phyloP scores from a whole-genome alignment of 2,888 invertebrate species.

The Aplocera efformata region DNA sequence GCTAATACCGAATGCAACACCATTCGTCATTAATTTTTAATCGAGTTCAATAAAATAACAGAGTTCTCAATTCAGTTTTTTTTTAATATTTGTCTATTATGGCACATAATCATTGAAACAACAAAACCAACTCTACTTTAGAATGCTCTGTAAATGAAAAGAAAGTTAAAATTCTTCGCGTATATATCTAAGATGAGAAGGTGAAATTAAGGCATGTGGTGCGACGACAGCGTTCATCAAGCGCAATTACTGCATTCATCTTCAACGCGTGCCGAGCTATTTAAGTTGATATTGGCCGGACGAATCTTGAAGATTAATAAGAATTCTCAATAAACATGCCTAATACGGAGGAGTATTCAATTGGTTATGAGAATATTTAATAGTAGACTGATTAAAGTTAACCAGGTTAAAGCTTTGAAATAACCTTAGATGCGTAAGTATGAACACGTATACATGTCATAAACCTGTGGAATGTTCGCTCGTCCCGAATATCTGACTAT shows the following conservation, averaged over 20 bases:
- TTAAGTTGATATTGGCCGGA: constrained; percentile 38
- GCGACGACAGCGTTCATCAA: constrained; percentile 50
- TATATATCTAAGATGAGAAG: no score
- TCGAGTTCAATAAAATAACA: constrained; percentile 32
- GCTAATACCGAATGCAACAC: constrained; percentile 47
- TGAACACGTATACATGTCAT: constrained; percentile 47
- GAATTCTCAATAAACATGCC: no score
- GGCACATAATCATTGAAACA: no score
- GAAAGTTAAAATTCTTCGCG: no score
- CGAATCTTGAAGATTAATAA: constrained; percentile 13
- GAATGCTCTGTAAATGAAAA: no score
- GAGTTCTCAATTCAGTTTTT: no score
- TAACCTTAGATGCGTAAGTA: no score
- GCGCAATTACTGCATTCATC: constrained; percentile 68
- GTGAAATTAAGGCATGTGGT: constrained; percentile 45
- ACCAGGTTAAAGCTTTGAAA: neutral
- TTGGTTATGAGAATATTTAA: constrained; percentile 9
- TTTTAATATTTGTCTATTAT: no score
- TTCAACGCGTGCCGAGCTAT: constrained; percentile 58
- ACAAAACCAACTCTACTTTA: no score
- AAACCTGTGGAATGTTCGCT: constrained; percentile 56
- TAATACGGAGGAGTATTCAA: no score
- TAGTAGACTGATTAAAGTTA: neutral
- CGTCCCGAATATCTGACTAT: constrained; percentile 32
- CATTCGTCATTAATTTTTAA: constrained; percentile 46